Conservation (phyloP, 2,888 invertebrate species). For the Pteria penguin region DNA sequence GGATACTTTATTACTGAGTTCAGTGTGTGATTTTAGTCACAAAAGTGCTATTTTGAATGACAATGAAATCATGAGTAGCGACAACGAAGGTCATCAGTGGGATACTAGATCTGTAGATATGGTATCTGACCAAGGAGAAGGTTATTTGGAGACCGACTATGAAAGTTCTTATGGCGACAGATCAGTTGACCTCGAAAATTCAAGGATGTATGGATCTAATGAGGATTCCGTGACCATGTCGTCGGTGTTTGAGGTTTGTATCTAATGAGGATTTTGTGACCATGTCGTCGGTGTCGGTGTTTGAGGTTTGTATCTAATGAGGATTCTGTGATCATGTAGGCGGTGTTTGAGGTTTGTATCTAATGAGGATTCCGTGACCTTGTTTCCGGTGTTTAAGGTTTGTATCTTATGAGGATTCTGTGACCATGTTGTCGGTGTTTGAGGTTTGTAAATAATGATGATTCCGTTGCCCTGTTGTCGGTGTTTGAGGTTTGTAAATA, state of each 20-base stretch:
- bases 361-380: no score
- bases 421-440: conserved; percentile 3
- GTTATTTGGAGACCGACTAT: background rate
- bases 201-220: background rate
- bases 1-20: background rate
- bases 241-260: conserved; percentile 9
- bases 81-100: background rate
- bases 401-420: background rate
- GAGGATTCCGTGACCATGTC: conserved; percentile 7
- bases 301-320: conserved; percentile 5
- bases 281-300: no score
- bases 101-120: background rate
- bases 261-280: background rate
- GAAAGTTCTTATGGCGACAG: background rate
- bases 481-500: no score
- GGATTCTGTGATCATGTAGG: no score
- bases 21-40: no score
- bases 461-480: no score
- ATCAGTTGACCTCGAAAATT: background rate
- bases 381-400: no score
- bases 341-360: no score
- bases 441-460: conserved; percentile 13
- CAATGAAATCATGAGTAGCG: background rate
- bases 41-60: background rate
- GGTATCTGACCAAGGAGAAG: background rate